Percentiles rank a stretch among this genome's conserved stretches.
These are phyloP conservation scores for Cyclina sinensis DNA, from an alignment of 1,140 invertebrate genomes.

Conservation along the genomic window DNA sequence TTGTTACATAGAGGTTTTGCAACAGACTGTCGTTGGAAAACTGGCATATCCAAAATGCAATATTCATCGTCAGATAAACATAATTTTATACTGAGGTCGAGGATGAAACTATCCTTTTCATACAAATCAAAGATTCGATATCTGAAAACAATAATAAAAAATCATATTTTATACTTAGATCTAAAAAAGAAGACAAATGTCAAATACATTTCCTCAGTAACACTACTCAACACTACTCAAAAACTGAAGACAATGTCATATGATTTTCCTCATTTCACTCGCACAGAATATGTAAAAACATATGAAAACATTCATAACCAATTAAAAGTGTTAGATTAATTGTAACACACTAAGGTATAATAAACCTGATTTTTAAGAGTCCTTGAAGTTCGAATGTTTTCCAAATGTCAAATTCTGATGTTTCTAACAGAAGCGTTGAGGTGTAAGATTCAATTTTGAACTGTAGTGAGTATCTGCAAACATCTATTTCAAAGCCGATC, in stretches of 20 bases:
- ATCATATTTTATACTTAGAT: too few relatives aligned
- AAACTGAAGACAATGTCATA: background rate
- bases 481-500: background rate
- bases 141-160: too few relatives aligned
- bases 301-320: background rate
- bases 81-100: background rate
- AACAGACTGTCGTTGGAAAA: background rate
- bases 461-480: background rate
- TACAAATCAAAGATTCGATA: slow-evolving; percentile 11
- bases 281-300: background rate
- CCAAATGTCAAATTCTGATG: background rate
- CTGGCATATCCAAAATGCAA: background rate
- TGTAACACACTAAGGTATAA: background rate
- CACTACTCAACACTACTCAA: background rate
- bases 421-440: background rate
- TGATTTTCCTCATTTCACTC: background rate
- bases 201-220: background rate
- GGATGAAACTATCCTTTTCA: background rate
- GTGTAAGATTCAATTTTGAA: slow-evolving; percentile 1
- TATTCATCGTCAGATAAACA: background rate
- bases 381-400: slow-evolving; percentile 1
- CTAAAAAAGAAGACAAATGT: too few relatives aligned
- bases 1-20: background rate
- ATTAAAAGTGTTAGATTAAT: background rate
- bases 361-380: background rate